Percentiles rank a stretch among this genome's conserved stretches.
Conservation (phyloP, 2,797 vertebrate species). For the Falco cherrug region DNA sequence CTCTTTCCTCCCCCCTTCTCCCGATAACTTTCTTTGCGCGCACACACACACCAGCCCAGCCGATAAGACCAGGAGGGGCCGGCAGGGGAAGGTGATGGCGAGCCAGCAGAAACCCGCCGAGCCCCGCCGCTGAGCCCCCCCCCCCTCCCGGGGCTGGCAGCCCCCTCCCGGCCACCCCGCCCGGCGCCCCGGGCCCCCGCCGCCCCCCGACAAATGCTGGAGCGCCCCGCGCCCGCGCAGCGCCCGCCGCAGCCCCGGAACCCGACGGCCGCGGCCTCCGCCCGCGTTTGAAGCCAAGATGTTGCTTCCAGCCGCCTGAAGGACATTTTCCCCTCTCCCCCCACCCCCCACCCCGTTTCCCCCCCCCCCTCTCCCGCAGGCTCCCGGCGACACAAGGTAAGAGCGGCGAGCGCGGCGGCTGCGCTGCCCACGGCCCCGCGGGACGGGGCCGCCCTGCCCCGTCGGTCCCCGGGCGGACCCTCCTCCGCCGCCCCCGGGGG, state of each 20-base stretch:
- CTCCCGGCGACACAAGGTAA: slow-evolving; percentile 48
- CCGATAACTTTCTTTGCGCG: slow-evolving; percentile 68
- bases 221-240: neutral
- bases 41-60: neutral
- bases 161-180: too few relatives aligned
- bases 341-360: neutral
- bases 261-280: slow-evolving; percentile 25
- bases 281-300: slow-evolving; percentile 17
- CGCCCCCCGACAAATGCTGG: slow-evolving; percentile 11
- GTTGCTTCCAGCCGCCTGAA: slow-evolving; percentile 64
- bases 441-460: neutral
- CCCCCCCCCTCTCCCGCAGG: neutral
- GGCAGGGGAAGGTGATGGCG: slow-evolving; percentile 71
- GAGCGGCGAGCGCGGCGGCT: neutral
- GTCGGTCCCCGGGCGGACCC: neutral
- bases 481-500: neutral
- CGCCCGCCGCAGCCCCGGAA: neutral
- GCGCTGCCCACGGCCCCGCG: slow-evolving; percentile 4
- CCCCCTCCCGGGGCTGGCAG: neutral
- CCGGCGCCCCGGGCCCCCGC: neutral
- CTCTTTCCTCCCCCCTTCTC: neutral
- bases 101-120: slow-evolving; percentile 46
- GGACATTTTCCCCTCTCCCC: slow-evolving; percentile 36
- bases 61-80: slow-evolving; percentile 73
- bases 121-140: slow-evolving; percentile 18